phyloP scores from a whole-genome alignment of 2,797 vertebrate species.

The Melanotaenia pygmaea region DNA sequence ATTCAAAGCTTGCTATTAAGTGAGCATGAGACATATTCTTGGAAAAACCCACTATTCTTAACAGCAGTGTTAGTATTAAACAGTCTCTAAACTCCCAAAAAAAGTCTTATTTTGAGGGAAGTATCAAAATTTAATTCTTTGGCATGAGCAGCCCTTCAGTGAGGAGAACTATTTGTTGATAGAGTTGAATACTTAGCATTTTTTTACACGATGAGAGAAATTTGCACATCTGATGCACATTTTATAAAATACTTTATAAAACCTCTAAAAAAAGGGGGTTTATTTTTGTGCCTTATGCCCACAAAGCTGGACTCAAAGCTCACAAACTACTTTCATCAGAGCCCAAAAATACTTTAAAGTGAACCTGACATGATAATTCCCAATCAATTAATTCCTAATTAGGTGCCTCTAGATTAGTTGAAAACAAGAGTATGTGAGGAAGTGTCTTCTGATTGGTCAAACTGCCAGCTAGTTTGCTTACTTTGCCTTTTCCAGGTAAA shows the following conservation, averaged over 20 bases:
- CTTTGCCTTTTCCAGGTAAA: not conserved
- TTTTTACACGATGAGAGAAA: constrained; percentile 14
- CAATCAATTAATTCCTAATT: not conserved
- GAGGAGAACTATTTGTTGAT: constrained; percentile 38
- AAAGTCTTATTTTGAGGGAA: constrained; percentile 56
- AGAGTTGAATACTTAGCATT: constrained; percentile 33
- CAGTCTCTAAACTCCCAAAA: constrained; percentile 66
- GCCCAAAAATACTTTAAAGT: not conserved
- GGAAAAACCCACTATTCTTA: constrained; percentile 50
- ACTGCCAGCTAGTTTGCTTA: not conserved
- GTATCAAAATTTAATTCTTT: constrained; percentile 47
- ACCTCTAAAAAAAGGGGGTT: not conserved
- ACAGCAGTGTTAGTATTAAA: constrained; percentile 66
- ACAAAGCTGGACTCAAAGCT: not conserved
- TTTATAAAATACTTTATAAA: constrained; percentile 19
- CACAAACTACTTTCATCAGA: not conserved
- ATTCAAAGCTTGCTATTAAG: constrained; percentile 43
- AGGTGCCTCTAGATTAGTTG: no score
- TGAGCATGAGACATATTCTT: constrained; percentile 64
- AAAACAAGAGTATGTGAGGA: not conserved
- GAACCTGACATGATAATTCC: no score
- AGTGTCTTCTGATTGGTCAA: not conserved
- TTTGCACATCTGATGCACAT: constrained; percentile 21
- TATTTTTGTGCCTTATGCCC: not conserved
- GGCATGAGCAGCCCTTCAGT: constrained; percentile 20